Conservation (phyloP, 1,140 invertebrate genomes). For the Anoplophora glabripennis region DNA sequence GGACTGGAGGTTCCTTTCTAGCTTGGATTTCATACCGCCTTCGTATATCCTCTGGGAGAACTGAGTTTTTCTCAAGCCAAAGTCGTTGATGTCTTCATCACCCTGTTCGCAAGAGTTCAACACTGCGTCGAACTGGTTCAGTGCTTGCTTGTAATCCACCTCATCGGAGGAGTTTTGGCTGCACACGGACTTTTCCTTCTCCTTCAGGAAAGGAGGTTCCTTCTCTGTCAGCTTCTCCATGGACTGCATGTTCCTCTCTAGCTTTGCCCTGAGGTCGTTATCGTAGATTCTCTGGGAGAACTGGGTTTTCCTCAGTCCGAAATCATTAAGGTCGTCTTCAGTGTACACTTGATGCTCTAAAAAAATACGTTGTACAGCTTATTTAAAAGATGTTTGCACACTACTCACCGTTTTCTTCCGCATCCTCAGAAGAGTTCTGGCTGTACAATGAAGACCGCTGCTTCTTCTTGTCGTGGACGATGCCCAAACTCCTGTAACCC, state of each 20-base stretch:
- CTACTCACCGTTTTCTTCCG: slow-evolving; percentile 63
- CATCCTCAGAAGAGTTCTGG: slow-evolving; percentile 65
- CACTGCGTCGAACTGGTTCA: neutral
- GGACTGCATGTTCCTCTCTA: slow-evolving; percentile 45
- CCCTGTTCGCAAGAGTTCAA: slow-evolving; percentile 45
- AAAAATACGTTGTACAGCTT: slow-evolving; percentile 1
- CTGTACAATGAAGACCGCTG: slow-evolving; percentile 63
- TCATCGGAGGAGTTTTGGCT: slow-evolving; percentile 66
- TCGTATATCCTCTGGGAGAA: slow-evolving; percentile 59
- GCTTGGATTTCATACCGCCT: slow-evolving; percentile 45
- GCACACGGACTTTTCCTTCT: slow-evolving; percentile 61
- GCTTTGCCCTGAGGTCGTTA: slow-evolving; percentile 45
- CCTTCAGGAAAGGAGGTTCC: slow-evolving; percentile 29
- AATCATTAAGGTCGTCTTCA: slow-evolving; percentile 63
- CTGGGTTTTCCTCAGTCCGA: slow-evolving; percentile 64
- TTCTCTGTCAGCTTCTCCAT: slow-evolving; percentile 20
- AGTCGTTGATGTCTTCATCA: slow-evolving; percentile 63
- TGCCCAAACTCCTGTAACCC: slow-evolving; percentile 76
- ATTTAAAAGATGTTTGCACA: neutral
- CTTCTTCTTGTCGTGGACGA: slow-evolving; percentile 58
- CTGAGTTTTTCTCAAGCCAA: slow-evolving; percentile 64
- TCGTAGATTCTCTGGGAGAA: slow-evolving; percentile 59
- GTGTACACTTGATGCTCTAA: slow-evolving; percentile 47
- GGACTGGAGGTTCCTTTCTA: slow-evolving; percentile 45
- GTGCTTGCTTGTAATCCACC: slow-evolving; percentile 31